Percentiles rank a stretch among this genome's conserved stretches.
These are phyloP conservation scores for Lepidocolaptes lacrymiger DNA, from an alignment of 2,797 vertebrate genomes.

Conservation along the genomic window DNA sequence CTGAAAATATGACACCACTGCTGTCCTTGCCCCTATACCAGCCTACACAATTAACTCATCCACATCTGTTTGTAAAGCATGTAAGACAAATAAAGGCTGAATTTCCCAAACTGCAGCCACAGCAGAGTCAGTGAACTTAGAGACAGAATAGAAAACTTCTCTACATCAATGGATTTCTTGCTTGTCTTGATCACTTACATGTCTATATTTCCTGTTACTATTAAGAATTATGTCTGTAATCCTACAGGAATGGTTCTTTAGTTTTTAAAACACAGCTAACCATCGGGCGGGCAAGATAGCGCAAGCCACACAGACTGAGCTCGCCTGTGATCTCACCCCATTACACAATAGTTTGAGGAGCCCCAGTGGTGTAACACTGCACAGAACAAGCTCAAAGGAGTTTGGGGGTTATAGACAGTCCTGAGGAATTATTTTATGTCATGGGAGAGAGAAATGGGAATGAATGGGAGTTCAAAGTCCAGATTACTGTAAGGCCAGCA, in stretches of 20 bases:
- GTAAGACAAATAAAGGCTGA: background rate
- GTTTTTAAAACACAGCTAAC: background rate
- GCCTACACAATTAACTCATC: background rate
- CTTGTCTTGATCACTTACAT: background rate
- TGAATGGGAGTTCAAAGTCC: background rate
- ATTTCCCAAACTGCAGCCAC: background rate
- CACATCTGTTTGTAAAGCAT: background rate
- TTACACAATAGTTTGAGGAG: constrained; percentile 48
- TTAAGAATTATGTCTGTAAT: background rate
- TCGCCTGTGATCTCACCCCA: constrained; percentile 60
- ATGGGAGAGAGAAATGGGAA: constrained; percentile 2
- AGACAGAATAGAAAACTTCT: background rate
- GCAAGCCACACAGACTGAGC: background rate
- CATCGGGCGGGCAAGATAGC: constrained; percentile 13
- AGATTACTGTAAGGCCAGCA: background rate
- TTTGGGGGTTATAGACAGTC: constrained; percentile 21
- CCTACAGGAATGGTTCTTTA: background rate
- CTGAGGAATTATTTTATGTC: constrained; percentile 16
- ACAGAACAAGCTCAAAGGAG: constrained; percentile 28
- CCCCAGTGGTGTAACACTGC: background rate
- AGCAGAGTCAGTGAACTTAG: background rate
- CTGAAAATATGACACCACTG: background rate
- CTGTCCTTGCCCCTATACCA: background rate
- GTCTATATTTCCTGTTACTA: background rate
- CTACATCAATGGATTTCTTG: constrained; percentile 15